phyloP scores from a whole-genome alignment of 2,797 vertebrate species.

The Sebastes steindachneri region DNA sequence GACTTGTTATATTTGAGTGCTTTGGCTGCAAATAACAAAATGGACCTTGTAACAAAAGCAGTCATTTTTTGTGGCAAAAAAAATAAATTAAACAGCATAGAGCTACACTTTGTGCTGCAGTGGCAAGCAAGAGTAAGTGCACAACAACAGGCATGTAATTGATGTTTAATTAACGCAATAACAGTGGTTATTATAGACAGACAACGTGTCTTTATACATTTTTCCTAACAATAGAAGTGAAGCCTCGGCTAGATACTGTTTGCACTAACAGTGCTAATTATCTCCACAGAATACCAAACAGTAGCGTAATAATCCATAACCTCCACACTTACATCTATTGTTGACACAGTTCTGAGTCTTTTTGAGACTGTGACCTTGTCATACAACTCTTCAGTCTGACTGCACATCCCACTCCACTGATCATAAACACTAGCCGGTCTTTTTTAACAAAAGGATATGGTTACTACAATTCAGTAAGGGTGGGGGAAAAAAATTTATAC shows the following conservation, averaged over 20 bases:
- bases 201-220: conserved; percentile 51
- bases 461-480: conserved; percentile 2
- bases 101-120: conserved; percentile 26
- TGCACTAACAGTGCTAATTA: conserved; percentile 41
- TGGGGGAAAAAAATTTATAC: no score
- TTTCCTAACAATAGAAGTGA: conserved; percentile 35
- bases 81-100: conserved; percentile 19
- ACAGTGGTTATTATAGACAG: conserved; percentile 30
- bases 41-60: conserved; percentile 56
- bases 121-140: conserved; percentile 18
- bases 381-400: conserved; percentile 11
- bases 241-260: conserved; percentile 18
- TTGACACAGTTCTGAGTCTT: conserved; percentile 25
- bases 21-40: conserved; percentile 57
- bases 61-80: conserved; percentile 12
- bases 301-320: conserved; percentile 42
- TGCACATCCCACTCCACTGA: conserved; percentile 6
- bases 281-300: conserved; percentile 37
- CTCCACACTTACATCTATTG: conserved; percentile 23
- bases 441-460: conserved; percentile 39
- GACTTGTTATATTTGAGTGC: conserved; percentile 52
- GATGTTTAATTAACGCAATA: conserved; percentile 58
- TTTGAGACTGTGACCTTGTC: conserved; percentile 38
- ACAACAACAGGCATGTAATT: conserved; percentile 39
- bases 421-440: conserved; percentile 19